Conservation (phyloP, 2,888 invertebrate genomes). For the Periphyllus acericola region DNA sequence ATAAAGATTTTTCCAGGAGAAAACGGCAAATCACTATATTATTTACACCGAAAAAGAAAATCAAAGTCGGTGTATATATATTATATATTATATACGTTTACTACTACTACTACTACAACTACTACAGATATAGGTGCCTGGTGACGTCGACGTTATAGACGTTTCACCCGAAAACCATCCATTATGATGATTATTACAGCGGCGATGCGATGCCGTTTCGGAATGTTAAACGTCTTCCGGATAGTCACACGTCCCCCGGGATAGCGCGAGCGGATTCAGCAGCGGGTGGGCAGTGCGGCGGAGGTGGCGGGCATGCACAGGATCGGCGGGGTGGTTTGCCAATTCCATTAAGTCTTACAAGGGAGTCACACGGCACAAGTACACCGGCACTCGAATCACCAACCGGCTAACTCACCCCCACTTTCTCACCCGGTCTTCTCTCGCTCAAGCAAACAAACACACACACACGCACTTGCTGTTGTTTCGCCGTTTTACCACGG, state of each 20-base stretch:
- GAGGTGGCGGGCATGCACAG: neutral
- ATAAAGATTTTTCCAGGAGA: too few species aligned
- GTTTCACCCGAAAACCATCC: constrained; percentile 6
- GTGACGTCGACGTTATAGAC: neutral
- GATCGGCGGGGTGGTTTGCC: neutral
- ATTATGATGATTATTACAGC: neutral
- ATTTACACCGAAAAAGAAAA: too few species aligned
- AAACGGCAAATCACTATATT: too few species aligned
- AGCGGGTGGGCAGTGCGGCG: too few species aligned
- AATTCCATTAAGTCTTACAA: constrained; percentile 21
- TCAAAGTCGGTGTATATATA: too few species aligned
- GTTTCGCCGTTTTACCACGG: neutral
- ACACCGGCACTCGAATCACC: neutral
- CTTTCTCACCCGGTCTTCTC: neutral
- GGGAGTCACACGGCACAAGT: neutral
- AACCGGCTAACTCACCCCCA: neutral
- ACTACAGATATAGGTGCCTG: neutral
- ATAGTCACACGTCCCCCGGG: neutral
- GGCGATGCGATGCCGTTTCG: neutral
- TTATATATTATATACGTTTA: too few species aligned
- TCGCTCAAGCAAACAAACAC: too few species aligned
- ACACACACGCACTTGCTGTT: neutral
- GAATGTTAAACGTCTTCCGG: constrained; percentile 32
- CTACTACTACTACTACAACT: too few species aligned
- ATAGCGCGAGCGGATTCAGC: neutral